phyloP scores from a whole-genome alignment of 2,888 invertebrate species.

The Escarpia spicata region DNA sequence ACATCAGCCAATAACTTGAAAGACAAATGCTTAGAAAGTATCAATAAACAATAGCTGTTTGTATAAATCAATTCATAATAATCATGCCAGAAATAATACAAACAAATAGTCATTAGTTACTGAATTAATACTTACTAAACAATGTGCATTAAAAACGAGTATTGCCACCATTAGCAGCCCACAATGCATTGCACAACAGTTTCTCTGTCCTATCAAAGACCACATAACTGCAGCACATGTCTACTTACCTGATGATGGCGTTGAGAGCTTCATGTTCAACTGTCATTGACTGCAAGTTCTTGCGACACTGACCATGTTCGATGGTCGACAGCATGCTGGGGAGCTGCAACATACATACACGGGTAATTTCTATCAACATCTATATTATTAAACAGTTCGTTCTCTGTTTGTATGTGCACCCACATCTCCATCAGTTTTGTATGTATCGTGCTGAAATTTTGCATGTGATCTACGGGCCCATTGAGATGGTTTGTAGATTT shows the following conservation, averaged over 20 bases:
- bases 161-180: background rate
- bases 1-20: background rate
- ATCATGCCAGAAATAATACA: background rate
- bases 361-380: background rate
- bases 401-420: too few species aligned
- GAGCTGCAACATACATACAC: constrained; percentile 39
- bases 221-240: background rate
- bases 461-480: too few species aligned
- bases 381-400: too few species aligned
- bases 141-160: background rate
- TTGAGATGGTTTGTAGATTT: too few species aligned
- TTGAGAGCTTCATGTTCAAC: constrained; percentile 57
- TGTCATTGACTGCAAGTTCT: constrained; percentile 49
- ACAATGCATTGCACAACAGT: background rate
- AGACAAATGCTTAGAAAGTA: background rate
- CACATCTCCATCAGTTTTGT: too few species aligned
- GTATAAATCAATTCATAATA: background rate
- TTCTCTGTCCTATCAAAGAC: background rate
- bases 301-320: constrained; percentile 47
- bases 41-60: background rate
- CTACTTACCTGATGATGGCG: constrained; percentile 50
- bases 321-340: constrained; percentile 44
- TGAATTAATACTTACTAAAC: background rate
- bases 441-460: too few species aligned
- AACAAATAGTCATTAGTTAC: background rate